A percentile compares a stretch with the other conserved stretches of the same genome.
Conservation (phyloP, 2,797 vertebrate genomes). For the Trachops cirrhosus region DNA sequence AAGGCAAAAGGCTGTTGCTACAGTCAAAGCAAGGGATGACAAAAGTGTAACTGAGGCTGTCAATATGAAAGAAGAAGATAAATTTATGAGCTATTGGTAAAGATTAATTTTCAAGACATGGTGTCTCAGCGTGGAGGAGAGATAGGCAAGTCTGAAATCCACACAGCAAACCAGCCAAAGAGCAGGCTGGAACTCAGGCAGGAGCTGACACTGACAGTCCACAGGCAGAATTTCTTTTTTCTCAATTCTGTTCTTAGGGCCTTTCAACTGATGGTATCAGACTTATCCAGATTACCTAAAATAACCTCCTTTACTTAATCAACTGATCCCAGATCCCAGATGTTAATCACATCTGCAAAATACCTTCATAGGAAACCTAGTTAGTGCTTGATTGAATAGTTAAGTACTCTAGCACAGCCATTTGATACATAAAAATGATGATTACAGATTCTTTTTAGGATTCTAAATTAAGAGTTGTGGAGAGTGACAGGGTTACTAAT, state of each 20-base stretch:
- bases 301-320: neutral
- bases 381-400: neutral
- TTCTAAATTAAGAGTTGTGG: neutral
- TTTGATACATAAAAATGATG: neutral
- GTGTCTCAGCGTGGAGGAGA: neutral
- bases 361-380: neutral
- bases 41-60: neutral
- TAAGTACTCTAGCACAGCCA: neutral
- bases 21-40: neutral
- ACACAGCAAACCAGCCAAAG: neutral
- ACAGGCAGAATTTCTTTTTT: neutral
- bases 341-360: slow-evolving; percentile 15
- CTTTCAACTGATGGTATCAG: neutral
- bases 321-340: neutral
- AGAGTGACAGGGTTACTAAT: neutral
- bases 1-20: neutral
- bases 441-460: neutral
- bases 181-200: neutral
- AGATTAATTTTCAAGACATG: neutral
- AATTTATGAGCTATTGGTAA: neutral
- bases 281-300: neutral
- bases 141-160: neutral
- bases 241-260: neutral
- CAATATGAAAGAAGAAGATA: neutral
- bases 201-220: neutral